phyloP scores from a whole-genome alignment of 2,113 vertebrate species.

The Psilopsiagon aymara region DNA sequence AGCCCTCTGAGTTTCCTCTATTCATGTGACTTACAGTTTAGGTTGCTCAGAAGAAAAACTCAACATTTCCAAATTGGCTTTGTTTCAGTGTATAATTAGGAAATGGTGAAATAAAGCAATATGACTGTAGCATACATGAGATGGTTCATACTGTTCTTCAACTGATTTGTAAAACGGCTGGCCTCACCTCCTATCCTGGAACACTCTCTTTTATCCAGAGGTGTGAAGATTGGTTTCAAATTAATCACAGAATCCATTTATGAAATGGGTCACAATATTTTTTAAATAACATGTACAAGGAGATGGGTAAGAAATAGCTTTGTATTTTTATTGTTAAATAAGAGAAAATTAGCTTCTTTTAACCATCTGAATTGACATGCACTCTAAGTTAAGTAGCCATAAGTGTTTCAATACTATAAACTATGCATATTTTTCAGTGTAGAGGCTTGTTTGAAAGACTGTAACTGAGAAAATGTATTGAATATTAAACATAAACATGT shows the following conservation, averaged over 20 bases:
- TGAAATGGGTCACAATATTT: neutral
- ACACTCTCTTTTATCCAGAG: neutral
- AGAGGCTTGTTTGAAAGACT: neutral
- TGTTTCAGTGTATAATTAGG: neutral
- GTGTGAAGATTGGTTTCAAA: neutral
- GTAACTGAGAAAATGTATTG: neutral
- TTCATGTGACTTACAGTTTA: constrained; percentile 45
- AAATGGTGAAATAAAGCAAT: neutral
- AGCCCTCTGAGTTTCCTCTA: constrained; percentile 3
- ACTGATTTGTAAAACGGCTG: neutral
- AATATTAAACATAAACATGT: neutral
- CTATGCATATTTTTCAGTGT: neutral
- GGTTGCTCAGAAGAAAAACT: constrained; percentile 9
- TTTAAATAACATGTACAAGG: neutral
- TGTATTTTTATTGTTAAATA: neutral
- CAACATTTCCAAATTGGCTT: constrained; percentile 34
- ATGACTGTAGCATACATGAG: neutral
- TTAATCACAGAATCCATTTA: neutral
- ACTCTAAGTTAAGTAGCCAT: neutral
- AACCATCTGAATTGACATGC: neutral
- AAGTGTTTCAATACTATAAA: neutral
- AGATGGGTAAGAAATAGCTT: neutral
- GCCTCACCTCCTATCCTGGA: neutral
- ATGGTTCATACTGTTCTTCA: neutral
- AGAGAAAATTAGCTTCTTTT: neutral